A percentile compares a stretch with the other conserved stretches of the same genome.
Evolutionary conservation across 2,888 invertebrate species (phyloP).

Genomic region (Pseudococcus longispinus): DNA sequence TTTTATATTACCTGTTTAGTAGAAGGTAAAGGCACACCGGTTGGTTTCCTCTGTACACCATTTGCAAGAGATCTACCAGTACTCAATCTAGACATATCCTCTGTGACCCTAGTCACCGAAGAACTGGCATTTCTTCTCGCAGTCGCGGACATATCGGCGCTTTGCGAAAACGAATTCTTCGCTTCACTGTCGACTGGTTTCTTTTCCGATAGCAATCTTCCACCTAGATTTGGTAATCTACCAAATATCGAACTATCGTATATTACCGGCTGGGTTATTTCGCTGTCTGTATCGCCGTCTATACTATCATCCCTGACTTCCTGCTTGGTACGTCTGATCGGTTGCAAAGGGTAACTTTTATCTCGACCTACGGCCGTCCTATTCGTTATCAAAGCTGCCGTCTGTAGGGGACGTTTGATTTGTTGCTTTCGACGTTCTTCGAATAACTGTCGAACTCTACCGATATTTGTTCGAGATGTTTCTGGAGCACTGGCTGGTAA

Average conservation of each 20-base stretch:
- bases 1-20: neutral
- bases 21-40: neutral
- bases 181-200: constrained; percentile 32
- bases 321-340: constrained; percentile 67
- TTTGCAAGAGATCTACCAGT: neutral
- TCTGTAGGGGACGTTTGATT: constrained; percentile 62
- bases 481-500: constrained; percentile 50
- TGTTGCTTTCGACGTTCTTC: constrained; percentile 70
- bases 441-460: constrained; percentile 83
- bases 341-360: constrained; percentile 81
- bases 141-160: constrained; percentile 27
- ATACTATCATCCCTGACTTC: constrained; percentile 23
- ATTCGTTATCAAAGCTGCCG: constrained; percentile 15
- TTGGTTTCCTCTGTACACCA: neutral
- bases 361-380: constrained; percentile 64
- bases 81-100: constrained; percentile 20
- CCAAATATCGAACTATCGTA: constrained; percentile 59
- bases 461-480: constrained; percentile 43
- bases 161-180: constrained; percentile 12
- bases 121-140: constrained; percentile 23
- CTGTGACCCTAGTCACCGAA: constrained; percentile 25
- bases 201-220: constrained; percentile 61
- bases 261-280: constrained; percentile 45
- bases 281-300: neutral
- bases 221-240: constrained; percentile 64